phyloP scores from a whole-genome alignment of 1,140 invertebrate species.

The Lamellibrachia luymesi region DNA sequence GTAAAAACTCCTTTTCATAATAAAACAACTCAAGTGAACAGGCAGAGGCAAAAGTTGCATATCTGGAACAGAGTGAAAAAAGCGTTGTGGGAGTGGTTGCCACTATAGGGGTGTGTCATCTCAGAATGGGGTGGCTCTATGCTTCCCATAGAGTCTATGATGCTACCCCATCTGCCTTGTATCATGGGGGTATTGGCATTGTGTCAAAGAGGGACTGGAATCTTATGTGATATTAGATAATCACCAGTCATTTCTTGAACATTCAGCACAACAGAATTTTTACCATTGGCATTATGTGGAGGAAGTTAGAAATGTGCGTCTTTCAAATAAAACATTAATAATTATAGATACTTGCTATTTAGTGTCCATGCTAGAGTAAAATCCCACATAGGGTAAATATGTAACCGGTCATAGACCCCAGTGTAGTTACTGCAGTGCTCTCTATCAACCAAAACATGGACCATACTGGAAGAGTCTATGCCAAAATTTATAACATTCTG shows the following conservation, averaged over 20 bases:
- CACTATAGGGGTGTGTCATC: background rate
- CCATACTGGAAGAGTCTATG: too few species aligned
- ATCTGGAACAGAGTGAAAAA: background rate
- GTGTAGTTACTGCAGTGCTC: too few species aligned
- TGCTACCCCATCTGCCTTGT: background rate
- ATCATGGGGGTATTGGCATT: background rate
- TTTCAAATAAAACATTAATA: background rate
- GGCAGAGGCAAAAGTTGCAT: background rate
- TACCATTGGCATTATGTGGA: background rate
- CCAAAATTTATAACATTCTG: too few species aligned
- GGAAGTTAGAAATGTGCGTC: background rate
- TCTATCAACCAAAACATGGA: too few species aligned
- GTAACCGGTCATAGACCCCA: too few species aligned
- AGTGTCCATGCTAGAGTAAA: background rate
- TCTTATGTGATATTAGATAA: background rate
- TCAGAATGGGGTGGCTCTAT: background rate
- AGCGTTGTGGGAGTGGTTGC: background rate
- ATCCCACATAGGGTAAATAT: too few species aligned
- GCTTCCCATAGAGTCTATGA: background rate
- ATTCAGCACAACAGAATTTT: background rate
- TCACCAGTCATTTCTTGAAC: background rate
- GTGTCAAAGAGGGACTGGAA: background rate
- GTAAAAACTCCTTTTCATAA: background rate
- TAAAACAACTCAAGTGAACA: background rate
- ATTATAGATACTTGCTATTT: background rate